phyloP scores from a whole-genome alignment of 2,888 invertebrate genomes.

The Myathropa florea region DNA sequence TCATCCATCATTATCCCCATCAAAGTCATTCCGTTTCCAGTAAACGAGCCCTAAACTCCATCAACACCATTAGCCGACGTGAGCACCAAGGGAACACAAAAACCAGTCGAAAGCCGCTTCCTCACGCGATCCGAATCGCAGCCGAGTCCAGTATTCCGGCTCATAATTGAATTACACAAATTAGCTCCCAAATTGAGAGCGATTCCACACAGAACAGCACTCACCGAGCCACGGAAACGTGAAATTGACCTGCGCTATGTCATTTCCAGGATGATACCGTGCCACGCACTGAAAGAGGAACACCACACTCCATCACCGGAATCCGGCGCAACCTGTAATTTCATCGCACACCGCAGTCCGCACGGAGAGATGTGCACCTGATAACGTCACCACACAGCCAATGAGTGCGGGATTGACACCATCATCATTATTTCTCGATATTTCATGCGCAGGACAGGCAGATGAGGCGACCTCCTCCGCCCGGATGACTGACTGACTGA shows the following conservation, averaged over 20 bases:
- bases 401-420: conserved; percentile 70
- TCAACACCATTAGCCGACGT: conserved; percentile 60
- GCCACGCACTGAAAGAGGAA: conserved; percentile 43
- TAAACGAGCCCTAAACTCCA: conserved; percentile 57
- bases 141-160: background rate
- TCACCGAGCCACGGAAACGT: conserved; percentile 59
- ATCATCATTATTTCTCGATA: conserved; percentile 62
- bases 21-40: conserved; percentile 55
- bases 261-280: conserved; percentile 40
- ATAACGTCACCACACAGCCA: conserved; percentile 59
- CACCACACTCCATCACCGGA: conserved; percentile 19
- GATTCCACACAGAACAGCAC: conserved; percentile 37
- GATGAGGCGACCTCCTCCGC: background rate
- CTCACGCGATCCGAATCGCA: conserved; percentile 54
- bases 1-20: conserved; percentile 53
- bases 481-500: conserved; percentile 52
- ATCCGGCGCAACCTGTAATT: conserved; percentile 55
- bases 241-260: conserved; percentile 65
- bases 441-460: conserved; percentile 47
- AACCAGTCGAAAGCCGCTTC: conserved; percentile 22
- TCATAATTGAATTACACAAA: conserved; percentile 68
- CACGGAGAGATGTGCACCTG: conserved; percentile 64
- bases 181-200: conserved; percentile 57
- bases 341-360: conserved; percentile 36
- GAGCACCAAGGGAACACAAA: conserved; percentile 14